phyloP scores from a whole-genome alignment of 2,888 invertebrate species.

The Epinotia bilunana region DNA sequence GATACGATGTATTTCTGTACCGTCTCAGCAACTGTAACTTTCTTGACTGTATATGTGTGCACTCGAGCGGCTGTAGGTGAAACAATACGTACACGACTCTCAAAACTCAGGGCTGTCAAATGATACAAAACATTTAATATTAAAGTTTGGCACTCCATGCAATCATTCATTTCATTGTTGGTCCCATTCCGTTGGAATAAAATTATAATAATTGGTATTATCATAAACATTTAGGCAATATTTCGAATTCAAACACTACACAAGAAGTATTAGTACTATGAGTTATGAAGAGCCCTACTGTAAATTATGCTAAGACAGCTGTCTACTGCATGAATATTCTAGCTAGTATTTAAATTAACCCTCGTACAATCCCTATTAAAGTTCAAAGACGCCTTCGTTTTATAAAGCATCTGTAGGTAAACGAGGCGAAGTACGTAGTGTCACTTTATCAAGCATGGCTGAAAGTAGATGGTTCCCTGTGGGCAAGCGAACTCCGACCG shows the following conservation, averaged over 20 bases:
- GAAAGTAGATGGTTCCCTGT: constrained; percentile 34
- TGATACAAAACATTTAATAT: neutral
- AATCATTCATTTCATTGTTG: no score
- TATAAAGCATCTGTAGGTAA: constrained; percentile 25
- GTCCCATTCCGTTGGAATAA: no score
- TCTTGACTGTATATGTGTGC: constrained; percentile 41
- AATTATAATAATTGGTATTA: no score
- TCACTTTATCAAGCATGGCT: constrained; percentile 37
- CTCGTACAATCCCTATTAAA: constrained; percentile 21
- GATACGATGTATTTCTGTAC: constrained; percentile 24
- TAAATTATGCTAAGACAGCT: constrained; percentile 17
- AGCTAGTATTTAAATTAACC: constrained; percentile 22
- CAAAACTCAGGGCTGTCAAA: constrained; percentile 38
- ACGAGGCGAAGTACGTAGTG: constrained; percentile 27
- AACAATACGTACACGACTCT: constrained; percentile 73
- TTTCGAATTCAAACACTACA: no score
- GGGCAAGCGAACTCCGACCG: constrained; percentile 35
- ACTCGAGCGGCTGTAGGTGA: constrained; percentile 61
- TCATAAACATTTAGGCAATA: no score
- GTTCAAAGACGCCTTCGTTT: constrained; percentile 17
- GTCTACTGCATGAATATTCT: constrained; percentile 30
- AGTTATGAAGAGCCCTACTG: neutral
- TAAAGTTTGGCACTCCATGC: no score
- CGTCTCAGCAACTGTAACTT: constrained; percentile 38
- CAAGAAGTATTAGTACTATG: neutral